These are phyloP conservation scores for Eupithecia pulchellata DNA, from an alignment of 2,888 invertebrate species.

Conservation along the genomic window DNA sequence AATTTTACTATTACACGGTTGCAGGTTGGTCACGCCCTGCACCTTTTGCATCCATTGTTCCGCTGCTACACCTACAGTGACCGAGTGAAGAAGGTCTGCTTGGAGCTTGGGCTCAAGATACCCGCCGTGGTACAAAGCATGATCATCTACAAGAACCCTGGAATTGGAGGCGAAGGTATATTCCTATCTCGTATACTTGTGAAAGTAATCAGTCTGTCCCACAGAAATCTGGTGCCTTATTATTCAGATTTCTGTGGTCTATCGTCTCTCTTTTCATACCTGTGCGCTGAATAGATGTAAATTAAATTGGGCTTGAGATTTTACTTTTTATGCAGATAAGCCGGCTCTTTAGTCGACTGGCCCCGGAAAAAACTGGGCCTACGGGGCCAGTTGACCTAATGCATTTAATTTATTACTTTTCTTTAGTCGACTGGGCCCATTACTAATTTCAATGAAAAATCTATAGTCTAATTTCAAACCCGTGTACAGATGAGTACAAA, in stretches of 20 bases:
- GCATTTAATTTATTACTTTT: too few species aligned
- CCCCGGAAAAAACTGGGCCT: too few species aligned
- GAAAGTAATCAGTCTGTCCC: neutral
- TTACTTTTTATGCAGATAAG: too few species aligned
- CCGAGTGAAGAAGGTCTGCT: conserved; percentile 91
- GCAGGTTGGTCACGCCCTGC: conserved; percentile 95
- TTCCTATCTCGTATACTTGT: neutral
- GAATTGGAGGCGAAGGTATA: conserved; percentile 94
- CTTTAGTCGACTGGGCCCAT: too few species aligned
- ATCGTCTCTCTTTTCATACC: neutral
- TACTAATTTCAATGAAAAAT: too few species aligned
- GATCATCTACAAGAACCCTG: conserved; percentile 99
- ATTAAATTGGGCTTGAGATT: neutral
- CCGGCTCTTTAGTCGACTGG: too few species aligned
- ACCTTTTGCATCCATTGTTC: conserved; percentile 92
- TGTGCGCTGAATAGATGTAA: neutral
- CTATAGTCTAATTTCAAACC: too few species aligned
- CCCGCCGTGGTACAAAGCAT: conserved; percentile 97
- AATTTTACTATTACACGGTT: too few species aligned
- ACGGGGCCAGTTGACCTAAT: too few species aligned
- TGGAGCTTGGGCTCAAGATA: conserved; percentile 89
- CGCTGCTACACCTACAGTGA: conserved; percentile 93
- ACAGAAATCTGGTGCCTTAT: too few species aligned
- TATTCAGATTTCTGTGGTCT: too few species aligned
- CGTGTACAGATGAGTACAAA: too few species aligned